phyloP scores from a whole-genome alignment of 37 sponge, comb jelly and placozoan species.

The Oopsacas minuta region DNA sequence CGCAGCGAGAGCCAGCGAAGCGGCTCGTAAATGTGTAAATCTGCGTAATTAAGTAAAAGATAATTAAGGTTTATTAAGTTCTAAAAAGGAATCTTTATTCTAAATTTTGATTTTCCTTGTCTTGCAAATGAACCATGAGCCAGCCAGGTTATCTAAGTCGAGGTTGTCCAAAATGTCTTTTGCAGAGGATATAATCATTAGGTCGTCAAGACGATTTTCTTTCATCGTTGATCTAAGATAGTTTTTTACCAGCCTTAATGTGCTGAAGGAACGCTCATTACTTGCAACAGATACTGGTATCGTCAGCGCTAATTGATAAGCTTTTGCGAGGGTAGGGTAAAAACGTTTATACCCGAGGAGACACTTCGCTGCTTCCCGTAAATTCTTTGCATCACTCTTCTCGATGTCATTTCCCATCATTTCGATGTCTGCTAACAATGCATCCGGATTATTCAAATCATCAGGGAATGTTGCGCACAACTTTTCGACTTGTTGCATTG shows the following conservation, averaged over 20 bases:
- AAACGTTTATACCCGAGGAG: neutral
- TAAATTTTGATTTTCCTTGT: neutral
- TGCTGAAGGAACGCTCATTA: neutral
- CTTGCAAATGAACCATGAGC: neutral
- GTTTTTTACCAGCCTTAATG: neutral
- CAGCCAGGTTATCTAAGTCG: neutral
- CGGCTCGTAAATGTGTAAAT: neutral
- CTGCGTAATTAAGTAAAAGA: neutral
- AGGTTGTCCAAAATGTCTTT: neutral
- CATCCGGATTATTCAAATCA: neutral
- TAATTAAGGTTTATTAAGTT: neutral
- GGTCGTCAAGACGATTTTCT: neutral
- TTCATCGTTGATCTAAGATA: neutral
- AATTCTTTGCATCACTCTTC: neutral
- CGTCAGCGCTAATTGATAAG: neutral
- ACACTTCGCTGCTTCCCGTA: neutral
- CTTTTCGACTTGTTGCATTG: neutral
- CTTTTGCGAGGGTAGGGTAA: neutral
- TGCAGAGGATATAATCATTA: neutral
- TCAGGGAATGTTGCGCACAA: neutral
- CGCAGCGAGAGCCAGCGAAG: too few relatives aligned
- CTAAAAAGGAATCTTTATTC: neutral
- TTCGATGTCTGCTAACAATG: neutral
- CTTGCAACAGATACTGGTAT: neutral
- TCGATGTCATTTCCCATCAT: neutral